Evolutionary conservation across 2,113 vertebrate genomes (phyloP), one percentile per base, ranked within the genome.

Genomic region (Rhinolophus sinicus): DNA sequence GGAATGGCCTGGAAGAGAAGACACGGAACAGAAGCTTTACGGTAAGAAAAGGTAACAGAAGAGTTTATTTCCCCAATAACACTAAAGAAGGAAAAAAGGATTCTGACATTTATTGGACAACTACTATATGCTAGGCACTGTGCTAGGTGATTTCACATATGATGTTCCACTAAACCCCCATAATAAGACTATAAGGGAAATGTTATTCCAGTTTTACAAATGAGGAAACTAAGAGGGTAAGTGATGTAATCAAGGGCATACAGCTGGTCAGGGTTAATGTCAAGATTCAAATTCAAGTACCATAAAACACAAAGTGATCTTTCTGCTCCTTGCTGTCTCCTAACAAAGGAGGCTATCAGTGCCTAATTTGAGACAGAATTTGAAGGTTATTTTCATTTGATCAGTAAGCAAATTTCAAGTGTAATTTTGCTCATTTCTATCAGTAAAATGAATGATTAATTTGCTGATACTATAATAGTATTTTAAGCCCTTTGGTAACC

Each of bases 1-100:
- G 99, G 99, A 96, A 99, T 99, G 91, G 99, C 99, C 99, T 99
- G 99, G n/a, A 98, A 98, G 44, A 97, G 96, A 98, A 93, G 85
- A 96, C 33, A 82, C 33, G 82, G 58, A 40, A 95, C 56, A 93
- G 35, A 90, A 62, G 73, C 75, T 87, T 97, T 64, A 95, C 1
- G 22, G 92, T 83, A 92, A 86, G 65, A 94, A 94, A 75, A 86
- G 38, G 65, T 52, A 90, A 86, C 28, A 52, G 19, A 64, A 88
- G 14, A n/a, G 60, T 78, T 40, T 84, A 64, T 78, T 40, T 84
- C 14, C 47, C 26, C 64, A 76, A 93, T 19, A 82, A 70, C 2
- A 86, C 35, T 35, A 87, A 88, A 40, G 72, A 64, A 40, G n/a
- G 60, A 90, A 56, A 30, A 90, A 54, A 78, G 62, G 84, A 86